Percentiles rank a stretch among this genome's conserved stretches.
phyloP scores from a whole-genome alignment of 2,888 invertebrate genomes.

The Ennomos fuscantarius region DNA sequence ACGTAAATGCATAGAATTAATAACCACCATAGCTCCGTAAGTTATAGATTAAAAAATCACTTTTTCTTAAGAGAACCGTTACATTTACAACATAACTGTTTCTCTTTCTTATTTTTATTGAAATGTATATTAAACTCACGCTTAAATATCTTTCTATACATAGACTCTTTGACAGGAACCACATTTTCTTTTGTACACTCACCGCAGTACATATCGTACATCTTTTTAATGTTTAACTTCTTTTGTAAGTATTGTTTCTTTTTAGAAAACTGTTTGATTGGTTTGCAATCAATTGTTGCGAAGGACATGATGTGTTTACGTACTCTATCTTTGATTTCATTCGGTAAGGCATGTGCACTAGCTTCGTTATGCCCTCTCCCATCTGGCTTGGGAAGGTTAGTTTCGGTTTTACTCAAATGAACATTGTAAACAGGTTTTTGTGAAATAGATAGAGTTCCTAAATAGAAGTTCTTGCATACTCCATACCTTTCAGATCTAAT shows the following conservation, averaged over 20 bases:
- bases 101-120: slow-evolving; percentile 62
- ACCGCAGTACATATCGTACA: slow-evolving; percentile 69
- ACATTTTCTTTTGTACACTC: slow-evolving; percentile 62
- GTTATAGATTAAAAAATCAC: slow-evolving; percentile 36
- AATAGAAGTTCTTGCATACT: slow-evolving; percentile 77
- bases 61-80: slow-evolving; percentile 70
- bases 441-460: slow-evolving; percentile 77
- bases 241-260: slow-evolving; percentile 70
- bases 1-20: slow-evolving; percentile 9
- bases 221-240: slow-evolving; percentile 68
- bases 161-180: slow-evolving; percentile 70
- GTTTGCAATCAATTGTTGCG: slow-evolving; percentile 65
- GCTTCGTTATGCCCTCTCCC: slow-evolving; percentile 70
- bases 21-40: slow-evolving; percentile 17
- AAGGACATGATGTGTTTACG: slow-evolving; percentile 70
- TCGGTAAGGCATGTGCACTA: slow-evolving; percentile 66
- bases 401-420: slow-evolving; percentile 72
- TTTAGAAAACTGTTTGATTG: slow-evolving; percentile 65
- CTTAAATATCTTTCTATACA: slow-evolving; percentile 78
- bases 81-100: slow-evolving; percentile 68
- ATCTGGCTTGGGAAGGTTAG: slow-evolving; percentile 77
- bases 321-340: slow-evolving; percentile 68
- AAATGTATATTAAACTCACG: slow-evolving; percentile 75
- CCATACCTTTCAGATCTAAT: slow-evolving; percentile 65
- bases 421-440: slow-evolving; percentile 80